Evolutionary conservation across 2,797 vertebrate genomes (phyloP), one percentile per base, ranked within the genome.

Genomic region (Taenioides sp.): DNA sequence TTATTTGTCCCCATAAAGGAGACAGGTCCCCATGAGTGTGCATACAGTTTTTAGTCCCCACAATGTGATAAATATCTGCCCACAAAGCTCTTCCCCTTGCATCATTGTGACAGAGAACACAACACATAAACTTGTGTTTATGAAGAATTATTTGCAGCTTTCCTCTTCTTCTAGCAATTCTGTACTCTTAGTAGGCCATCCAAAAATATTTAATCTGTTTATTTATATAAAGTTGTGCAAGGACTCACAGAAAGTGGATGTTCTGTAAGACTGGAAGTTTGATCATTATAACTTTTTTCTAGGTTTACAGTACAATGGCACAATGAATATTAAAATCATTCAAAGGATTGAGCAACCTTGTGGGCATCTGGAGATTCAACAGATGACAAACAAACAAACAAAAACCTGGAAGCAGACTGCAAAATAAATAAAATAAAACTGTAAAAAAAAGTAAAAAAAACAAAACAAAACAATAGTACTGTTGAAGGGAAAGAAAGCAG

Each of bases 381-480:
- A 57, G 50, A 40, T 37, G 18, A 31, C 20, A 49, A 23, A 69
- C 71, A 49, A 23, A 69, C 71, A 47, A 27, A 31, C 28, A 17
- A 20, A 31, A 37, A 37, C 34, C 9, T 47, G 43, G 14, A 20
- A 61, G 28, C 60, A 20, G 60, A 61, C 31, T 34, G 18, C 16
- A 25, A 20, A 16, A 10, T n/a, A 20, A n/a, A 18, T 50, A 50
- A 20, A 50, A 50, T 7, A 50, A 18, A 54, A 52, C 40, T 40
- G 37, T n/a, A 40, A 1, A 52, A 20, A 31, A 31, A 31, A 31
- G 2, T 27, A 4, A 31, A n/a, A n/a, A n/a, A n/a, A n/a, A n/a
- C n/a, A n/a, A n/a, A n/a, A n/a, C n/a, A n/a, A n/a, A 50, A 50
- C 1, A 50, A 50, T 4, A 20, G 20, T n/a, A 12, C 11, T 57